phyloP scores from a whole-genome alignment of 2,797 vertebrate genomes.

The Coreius guichenoti region DNA sequence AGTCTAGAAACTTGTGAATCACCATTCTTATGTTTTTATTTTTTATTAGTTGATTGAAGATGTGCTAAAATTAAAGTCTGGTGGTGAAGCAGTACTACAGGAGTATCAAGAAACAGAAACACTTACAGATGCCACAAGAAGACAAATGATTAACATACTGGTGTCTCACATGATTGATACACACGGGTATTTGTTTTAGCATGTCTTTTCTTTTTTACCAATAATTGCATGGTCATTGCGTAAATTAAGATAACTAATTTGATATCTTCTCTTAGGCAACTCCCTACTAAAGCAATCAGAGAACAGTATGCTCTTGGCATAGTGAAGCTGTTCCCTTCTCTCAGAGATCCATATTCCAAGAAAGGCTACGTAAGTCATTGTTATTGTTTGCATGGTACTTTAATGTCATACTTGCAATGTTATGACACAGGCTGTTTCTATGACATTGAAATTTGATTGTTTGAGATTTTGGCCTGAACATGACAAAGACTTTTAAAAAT shows the following conservation, averaged over 20 bases:
- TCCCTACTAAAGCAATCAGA: conserved; percentile 39
- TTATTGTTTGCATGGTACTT: not conserved
- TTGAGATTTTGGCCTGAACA: not conserved
- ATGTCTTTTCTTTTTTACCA: conserved; percentile 7
- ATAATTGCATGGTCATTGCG: conserved; percentile 33
- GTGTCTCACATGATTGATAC: conserved; percentile 47
- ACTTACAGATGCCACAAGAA: conserved; percentile 58
- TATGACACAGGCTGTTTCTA: not conserved
- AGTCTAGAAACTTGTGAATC: no score
- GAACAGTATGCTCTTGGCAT: conserved; percentile 58
- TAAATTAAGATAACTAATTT: conserved; percentile 21
- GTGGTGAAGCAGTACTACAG: no score
- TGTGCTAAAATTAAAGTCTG: no score
- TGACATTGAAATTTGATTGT: not conserved
- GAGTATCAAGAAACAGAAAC: conserved; percentile 54
- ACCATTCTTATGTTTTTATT: no score
- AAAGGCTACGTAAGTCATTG: conserved; percentile 57
- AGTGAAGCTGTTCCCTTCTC: conserved; percentile 55
- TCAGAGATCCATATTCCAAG: conserved; percentile 59
- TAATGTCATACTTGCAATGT: not conserved
- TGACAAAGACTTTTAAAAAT: not conserved
- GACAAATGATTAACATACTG: conserved; percentile 54
- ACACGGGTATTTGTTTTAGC: conserved; percentile 17
- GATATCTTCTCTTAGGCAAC: conserved; percentile 26
- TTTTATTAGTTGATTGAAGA: no score